Evolutionary conservation across 2,113 vertebrate genomes (phyloP).

Genomic region (Lamprotornis superbus): DNA sequence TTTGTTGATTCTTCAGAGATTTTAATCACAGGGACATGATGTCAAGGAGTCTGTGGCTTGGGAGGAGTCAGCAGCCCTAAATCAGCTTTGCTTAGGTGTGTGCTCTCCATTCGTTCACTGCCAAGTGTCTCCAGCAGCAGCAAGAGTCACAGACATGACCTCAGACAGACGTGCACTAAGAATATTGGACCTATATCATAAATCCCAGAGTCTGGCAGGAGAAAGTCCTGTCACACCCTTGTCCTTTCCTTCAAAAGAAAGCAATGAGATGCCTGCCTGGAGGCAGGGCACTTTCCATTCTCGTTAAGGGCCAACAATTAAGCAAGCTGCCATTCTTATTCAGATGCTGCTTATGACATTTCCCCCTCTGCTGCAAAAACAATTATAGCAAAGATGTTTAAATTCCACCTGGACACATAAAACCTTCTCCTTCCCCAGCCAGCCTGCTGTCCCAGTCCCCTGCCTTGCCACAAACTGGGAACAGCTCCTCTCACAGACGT

Average conservation of each 20-base stretch:
- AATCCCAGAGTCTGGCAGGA: not conserved
- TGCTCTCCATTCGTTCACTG: not conserved
- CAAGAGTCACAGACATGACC: not conserved
- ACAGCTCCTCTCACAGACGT: not conserved
- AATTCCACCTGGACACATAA: not conserved
- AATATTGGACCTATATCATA: not conserved
- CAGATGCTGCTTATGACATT: not conserved
- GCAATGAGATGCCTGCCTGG: not conserved
- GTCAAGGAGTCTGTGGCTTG: not conserved
- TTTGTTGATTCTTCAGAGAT: not conserved
- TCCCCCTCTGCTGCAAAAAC: not conserved
- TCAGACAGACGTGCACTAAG: not conserved
- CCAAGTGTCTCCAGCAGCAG: not conserved
- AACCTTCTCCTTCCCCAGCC: not conserved
- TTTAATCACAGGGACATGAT: not conserved
- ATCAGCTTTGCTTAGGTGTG: not conserved
- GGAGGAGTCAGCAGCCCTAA: not conserved
- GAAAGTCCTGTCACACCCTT: not conserved
- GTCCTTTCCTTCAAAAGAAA: not conserved
- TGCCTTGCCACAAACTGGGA: not conserved
- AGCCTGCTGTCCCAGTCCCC: not conserved
- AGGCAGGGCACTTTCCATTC: not conserved
- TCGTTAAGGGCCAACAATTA: not conserved
- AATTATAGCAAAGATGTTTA: not conserved
- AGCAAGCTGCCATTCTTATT: not conserved